Base-by-base conservation (phyloP, 2,113 vertebrate genomes). In the Petrocephalus zakoni region DNA sequence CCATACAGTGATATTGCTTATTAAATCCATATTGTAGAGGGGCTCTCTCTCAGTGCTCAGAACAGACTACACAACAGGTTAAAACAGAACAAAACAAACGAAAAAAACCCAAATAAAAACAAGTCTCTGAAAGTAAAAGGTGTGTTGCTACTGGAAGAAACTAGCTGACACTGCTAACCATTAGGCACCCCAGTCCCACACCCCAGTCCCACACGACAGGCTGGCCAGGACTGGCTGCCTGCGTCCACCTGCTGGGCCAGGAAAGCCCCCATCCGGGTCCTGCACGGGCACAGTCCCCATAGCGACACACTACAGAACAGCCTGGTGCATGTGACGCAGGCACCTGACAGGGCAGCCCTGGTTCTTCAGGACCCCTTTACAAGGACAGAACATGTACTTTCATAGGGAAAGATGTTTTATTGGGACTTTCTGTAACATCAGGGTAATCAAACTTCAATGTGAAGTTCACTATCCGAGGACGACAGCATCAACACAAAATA, bases 1-100 rank as follows among this genome's bases (percentile, higher is more conserved):
- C 97, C 96, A 96, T 97, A 97, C 97, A 97, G 96, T 97, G 96
- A 97, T 97, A 97, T 97, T 97, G 97, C 97, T 97, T 97, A 95
- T 68, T 68, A 68, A 64, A 25, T 97, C 96, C 96, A 96, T 97
- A 96, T 97, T 95, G 95, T 96, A 97, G 96, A 96, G 96, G 96
- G 96, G 96, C 96, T 94, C 95, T 97, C 95, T 96, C 96, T 97
- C 97, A 97, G 96, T 97, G 96, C 96, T 95, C 95, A 95, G 95
- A 96, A 97, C 96, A 96, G 89, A 92, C 78, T 81, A 95, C 87
- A 91, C 86, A 96, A 95, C 95, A 96, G n/a, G 53, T 87, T 95
- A 92, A 95, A 94, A 91, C 89, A 92, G 93, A 89, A 89, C 22
- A 25, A 64, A 64, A 64, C 21, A n/a, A n/a, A n/a, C n/a, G n/a